A percentile compares a stretch with the other conserved stretches of the same genome.
These are phyloP conservation scores for Pygoscelis antarcticus DNA, from an alignment of 2,113 vertebrate genomes.

Conservation along the genomic window DNA sequence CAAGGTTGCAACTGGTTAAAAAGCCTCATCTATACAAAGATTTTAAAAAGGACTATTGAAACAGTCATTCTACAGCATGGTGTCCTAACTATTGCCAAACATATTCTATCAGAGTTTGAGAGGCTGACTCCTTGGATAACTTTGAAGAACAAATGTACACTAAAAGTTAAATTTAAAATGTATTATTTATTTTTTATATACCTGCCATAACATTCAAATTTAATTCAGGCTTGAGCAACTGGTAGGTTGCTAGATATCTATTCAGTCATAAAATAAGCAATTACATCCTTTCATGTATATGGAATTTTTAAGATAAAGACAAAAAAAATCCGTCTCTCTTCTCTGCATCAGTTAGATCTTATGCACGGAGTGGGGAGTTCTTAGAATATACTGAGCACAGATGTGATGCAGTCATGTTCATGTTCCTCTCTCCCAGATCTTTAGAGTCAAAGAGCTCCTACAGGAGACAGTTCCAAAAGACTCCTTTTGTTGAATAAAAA, in stretches of 20 bases:
- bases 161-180: neutral
- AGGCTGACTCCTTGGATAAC: neutral
- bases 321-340: neutral
- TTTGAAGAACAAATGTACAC: neutral
- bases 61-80: neutral
- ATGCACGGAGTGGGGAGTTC: neutral
- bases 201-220: neutral
- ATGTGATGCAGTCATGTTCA: neutral
- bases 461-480: neutral
- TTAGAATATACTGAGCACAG: neutral
- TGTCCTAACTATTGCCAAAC: neutral
- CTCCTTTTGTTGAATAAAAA: neutral
- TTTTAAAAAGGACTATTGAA: neutral
- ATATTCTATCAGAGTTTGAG: neutral
- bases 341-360: too few species aligned
- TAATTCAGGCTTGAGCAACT: neutral
- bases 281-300: accelerated
- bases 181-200: neutral
- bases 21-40: neutral
- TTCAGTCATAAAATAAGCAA: neutral
- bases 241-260: neutral
- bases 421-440: neutral
- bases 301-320: neutral
- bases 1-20: neutral
- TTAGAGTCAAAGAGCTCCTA: neutral